Evolutionary conservation across 2,888 invertebrate species (phyloP), one percentile per base, ranked within the genome.

Genomic region (Oxycera nigricornis): DNA sequence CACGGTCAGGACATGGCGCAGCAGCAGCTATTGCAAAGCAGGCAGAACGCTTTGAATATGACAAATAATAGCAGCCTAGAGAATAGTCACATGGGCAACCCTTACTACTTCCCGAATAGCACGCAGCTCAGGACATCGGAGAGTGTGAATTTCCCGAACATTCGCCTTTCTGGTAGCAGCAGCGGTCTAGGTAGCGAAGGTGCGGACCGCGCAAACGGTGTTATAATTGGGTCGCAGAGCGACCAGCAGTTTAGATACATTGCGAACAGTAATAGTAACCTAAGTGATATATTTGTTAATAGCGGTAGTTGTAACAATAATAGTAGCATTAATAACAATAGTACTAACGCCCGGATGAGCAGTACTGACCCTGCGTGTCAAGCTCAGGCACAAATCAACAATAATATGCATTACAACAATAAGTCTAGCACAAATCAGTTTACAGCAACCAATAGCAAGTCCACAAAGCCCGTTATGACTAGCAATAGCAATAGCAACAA

Each of bases 261-360:
- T 78, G 81, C 81, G 73, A 83, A 82, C 76, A 84, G 82, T 78
- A 84, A 80, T 78, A 83, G 81, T 78, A 84, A 82, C 73, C 80
- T 84, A 74, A 85, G 85, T 82, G 85, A 85, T 81, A 85, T 84
- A 62, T 84, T 84, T 78, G 81, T 83, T 76, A 84, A 83, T 79
- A 83, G 83, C 76, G 83, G 81, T 76, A 83, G 82, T 75, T 31
- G 67, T 57, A 74, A 70, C 67, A 73, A 67, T 73, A 59, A 52
- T 67, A 74, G 30, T 70, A 76, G 55, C 72, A 52, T 46, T 55
- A 73, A 46, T 31, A 68, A 62, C 22, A 74, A 68, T 75, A 76
- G 67, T 59, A 73, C 31, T 55, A 75, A 57, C 55, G 65, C 67
- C 72, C 67, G 72, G 52, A 59, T 57, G 41, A 73, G 62, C 73